These are phyloP conservation scores for Physella acuta DNA, from an alignment of 1,140 invertebrate species.

Conservation along the genomic window DNA sequence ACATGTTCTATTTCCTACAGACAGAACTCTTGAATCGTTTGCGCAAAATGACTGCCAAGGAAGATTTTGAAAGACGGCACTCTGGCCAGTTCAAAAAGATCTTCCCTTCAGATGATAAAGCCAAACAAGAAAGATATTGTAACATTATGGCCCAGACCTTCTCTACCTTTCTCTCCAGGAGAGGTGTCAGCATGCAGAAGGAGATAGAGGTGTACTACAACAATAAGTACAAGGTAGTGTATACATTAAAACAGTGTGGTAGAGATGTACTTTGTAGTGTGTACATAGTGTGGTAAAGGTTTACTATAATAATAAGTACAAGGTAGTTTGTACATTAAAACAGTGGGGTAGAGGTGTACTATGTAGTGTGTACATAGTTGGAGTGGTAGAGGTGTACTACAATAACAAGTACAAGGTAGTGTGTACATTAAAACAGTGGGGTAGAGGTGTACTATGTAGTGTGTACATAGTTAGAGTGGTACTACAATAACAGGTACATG, in stretches of 20 bases:
- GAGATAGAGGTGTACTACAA: constrained; percentile 56
- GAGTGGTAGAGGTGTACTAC: constrained; percentile 55
- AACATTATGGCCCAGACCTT: constrained; percentile 40
- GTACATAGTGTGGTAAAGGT: too few relatives aligned
- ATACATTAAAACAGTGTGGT: too few relatives aligned
- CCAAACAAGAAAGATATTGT: constrained; percentile 49
- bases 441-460: too few relatives aligned
- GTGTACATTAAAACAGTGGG: too few relatives aligned
- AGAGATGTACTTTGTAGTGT: too few relatives aligned
- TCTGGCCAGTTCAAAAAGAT: constrained; percentile 55
- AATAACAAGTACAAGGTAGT: constrained; percentile 53
- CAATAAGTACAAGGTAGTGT: constrained; percentile 50
- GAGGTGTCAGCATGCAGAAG: constrained; percentile 49
- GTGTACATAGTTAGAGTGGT: too few relatives aligned
- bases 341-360: too few relatives aligned
- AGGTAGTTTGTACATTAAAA: too few relatives aligned
- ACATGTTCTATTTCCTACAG: too few relatives aligned
- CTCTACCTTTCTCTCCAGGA: constrained; percentile 47
- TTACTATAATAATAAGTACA: too few relatives aligned
- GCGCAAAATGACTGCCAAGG: constrained; percentile 45
- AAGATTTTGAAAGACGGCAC: constrained; percentile 60
- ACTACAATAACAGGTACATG: too few relatives aligned
- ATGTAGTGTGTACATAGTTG: constrained; percentile 48
- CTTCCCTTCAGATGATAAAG: constrained; percentile 57
- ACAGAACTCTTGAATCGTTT: constrained; percentile 52